These are phyloP conservation scores for Cichlasoma orientale DNA, from an alignment of 2,797 vertebrate genomes.

Conservation along the genomic window DNA sequence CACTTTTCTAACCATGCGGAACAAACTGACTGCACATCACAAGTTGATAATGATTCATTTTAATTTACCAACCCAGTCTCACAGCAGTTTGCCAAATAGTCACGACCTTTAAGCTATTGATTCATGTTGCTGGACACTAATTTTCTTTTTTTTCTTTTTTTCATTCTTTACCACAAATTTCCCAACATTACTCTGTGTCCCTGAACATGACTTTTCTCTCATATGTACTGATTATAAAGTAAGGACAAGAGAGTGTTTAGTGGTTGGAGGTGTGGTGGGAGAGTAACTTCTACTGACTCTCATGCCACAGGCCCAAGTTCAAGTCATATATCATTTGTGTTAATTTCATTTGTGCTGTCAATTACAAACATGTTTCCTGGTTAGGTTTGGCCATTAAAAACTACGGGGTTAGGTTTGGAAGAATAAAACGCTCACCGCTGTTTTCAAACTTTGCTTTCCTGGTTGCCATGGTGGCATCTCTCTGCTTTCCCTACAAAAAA, in stretches of 20 bases:
- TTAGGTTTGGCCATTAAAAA: neutral
- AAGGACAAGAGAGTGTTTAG: neutral
- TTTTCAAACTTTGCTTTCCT: neutral
- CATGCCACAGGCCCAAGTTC: neutral
- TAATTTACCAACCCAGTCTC: neutral
- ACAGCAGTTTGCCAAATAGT: neutral
- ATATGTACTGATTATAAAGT: neutral
- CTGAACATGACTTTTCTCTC: rapidly evolving
- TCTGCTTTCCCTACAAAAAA: neutral
- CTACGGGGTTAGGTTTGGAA: neutral
- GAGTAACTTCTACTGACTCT: neutral
- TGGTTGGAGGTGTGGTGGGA: neutral
- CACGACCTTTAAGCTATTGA: neutral
- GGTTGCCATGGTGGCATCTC: neutral
- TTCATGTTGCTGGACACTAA: neutral
- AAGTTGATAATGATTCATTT: neutral
- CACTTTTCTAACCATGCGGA: neutral
- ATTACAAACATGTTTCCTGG: too few species aligned
- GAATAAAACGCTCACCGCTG: neutral
- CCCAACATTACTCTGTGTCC: neutral
- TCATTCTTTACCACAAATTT: neutral
- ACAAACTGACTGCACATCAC: neutral
- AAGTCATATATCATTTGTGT: neutral
- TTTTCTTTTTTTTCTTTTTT: neutral
- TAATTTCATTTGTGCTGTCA: too few species aligned